Evolutionary conservation across 1,140 invertebrate genomes (phyloP), one percentile per base, ranked within the genome.

Genomic region (Subanguina moxae): DNA sequence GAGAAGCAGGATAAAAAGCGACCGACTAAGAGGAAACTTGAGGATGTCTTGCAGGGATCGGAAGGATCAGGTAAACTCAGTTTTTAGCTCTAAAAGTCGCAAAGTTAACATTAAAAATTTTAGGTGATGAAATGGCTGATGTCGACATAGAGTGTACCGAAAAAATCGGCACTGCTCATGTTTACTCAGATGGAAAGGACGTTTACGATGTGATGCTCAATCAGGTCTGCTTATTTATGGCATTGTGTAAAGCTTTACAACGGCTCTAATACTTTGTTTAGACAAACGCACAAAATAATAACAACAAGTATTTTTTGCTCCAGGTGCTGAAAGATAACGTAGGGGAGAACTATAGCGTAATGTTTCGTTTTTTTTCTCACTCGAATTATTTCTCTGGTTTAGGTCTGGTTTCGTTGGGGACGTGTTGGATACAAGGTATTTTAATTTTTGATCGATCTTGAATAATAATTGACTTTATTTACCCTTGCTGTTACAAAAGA

Each of bases 391-490:
- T 38, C 11, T 38, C 32, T 38, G 3, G 11, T 38, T 71, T 72
- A 80, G 65, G 84, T 86, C 17, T 87, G 86, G 86, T 80, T 84
- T 63, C 73, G 86, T 8, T 87, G 86, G 86, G 86, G 86, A 3
- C 80, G 86, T 15, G 70, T 71, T 52, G 70, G 70, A 48, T 61
- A 57, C 19, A 64, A 61, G 80, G 65, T 67, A 56, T n/a, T n/a
- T 43, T 69, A 7, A 15, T 27, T 8, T 67, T n/a, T 48, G n/a
- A 15, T 52, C 17, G 3, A 7, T 7, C 15, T 52, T 21, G 23
- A 19, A 52, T 7, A 15, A 21, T 15, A 21, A 52, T 3, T 38
- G n/a, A n/a, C n/a, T n/a, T n/a, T n/a, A n/a, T n/a, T n/a, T n/a
- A n/a, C n/a, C n/a, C n/a, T n/a, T n/a, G n/a, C n/a, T n/a, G n/a